Evolutionary conservation across 1,140 invertebrate species (phyloP).

Genomic region (Procambarus clarkii): DNA sequence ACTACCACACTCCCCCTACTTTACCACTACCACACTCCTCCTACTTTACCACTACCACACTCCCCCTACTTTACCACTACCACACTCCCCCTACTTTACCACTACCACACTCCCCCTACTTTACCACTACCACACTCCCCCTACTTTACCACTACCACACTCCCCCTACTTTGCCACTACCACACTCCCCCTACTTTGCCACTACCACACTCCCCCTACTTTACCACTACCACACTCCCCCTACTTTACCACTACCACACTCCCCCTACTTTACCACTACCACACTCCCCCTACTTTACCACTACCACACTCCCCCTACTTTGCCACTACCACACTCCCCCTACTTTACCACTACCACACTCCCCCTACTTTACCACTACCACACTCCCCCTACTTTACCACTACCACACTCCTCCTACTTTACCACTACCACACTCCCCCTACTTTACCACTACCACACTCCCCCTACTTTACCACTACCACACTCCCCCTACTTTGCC

Average conservation of each 20-base stretch:
- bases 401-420: too few relatives aligned
- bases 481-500: not conserved
- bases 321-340: not conserved
- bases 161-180: too few relatives aligned
- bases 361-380: not conserved
- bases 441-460: not conserved
- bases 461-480: not conserved
- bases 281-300: too few relatives aligned
- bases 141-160: not conserved
- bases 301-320: not conserved
- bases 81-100: not conserved
- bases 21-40: too few relatives aligned
- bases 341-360: not conserved
- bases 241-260: too few relatives aligned
- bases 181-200: too few relatives aligned
- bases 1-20: too few relatives aligned
- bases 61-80: constrained; percentile 11
- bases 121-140: not conserved
- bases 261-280: too few relatives aligned
- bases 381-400: not conserved
- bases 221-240: too few relatives aligned
- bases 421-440: too few relatives aligned
- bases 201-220: too few relatives aligned
- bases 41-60: not conserved
- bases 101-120: not conserved